Base-by-base conservation (phyloP, 2,113 vertebrate species). In the Sarotherodon lohbergeri region DNA sequence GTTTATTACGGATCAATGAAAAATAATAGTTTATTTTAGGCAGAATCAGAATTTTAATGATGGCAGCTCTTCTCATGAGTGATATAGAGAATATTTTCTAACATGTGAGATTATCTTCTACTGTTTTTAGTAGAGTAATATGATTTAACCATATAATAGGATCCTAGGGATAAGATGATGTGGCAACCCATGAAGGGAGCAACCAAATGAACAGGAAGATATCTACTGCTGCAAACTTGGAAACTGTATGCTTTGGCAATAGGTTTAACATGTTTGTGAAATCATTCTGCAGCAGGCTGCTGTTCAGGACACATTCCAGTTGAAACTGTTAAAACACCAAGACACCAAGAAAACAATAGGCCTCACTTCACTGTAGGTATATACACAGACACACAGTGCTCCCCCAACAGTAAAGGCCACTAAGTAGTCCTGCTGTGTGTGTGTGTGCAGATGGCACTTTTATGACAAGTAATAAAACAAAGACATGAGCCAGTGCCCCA, bases 391-490 rank as follows among this genome's bases (percentile, higher is more conserved):
- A 11, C 76, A 61, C 48, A 81, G 19, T 73, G 79, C 84, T 27
- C 78, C 56, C 32, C 71, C 55, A 14, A 46, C 36, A 81, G 55
- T 85, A 83, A 85, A 89, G 84, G 59, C 68, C 90, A 93, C 59
- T 34, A 17, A 5, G 12, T 43, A 81, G 17, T 55, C 61, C 80
- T 87, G 89, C 79, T 86, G 83, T 61, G 66, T 85, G 86, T 92
- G 55, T 80, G 50, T 22, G 27, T 54, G 9, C 41, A 57, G 81
- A 84, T 82, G 66, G 73, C 50, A 83, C 46, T 83, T 94, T 92
- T 90, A 91, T 87, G 80, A 90, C 89, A 86, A 89, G 82, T 81
- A 86, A 92, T 92, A 93, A 94, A 89, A 80, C 88, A 91, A 89
- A 86, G 34, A 84, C 79, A 83, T 85, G 71, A 83, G 56, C 78